Conservation (phyloP, 2,113 vertebrate species). For the Tringa solitaria region DNA sequence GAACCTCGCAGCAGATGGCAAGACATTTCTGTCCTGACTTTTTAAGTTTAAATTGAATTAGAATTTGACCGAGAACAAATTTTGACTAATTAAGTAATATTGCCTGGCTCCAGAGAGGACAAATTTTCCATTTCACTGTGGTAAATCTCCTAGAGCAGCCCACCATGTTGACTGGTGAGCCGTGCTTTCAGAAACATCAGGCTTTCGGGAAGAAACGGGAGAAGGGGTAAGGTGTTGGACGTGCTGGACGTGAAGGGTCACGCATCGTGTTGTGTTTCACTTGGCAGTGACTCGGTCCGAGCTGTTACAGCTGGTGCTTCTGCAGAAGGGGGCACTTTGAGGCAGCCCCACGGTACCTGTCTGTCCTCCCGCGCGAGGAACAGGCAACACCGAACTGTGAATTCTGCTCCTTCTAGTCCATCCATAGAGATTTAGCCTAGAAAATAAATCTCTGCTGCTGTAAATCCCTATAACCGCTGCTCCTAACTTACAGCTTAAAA, state of each 20-base stretch:
- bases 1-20: neutral
- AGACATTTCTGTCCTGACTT: neutral
- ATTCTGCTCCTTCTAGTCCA: neutral
- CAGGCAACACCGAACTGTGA: accelerated
- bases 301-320: neutral
- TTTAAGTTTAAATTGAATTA: neutral
- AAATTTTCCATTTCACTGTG: neutral
- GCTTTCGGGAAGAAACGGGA: neutral
- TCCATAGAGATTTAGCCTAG: too few species aligned
- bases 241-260: neutral
- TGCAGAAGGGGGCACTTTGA: neutral
- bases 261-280: neutral
- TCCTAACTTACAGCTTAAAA: neutral
- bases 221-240: neutral
- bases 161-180: neutral
- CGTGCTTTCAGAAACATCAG: neutral
- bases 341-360: neutral
- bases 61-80: neutral
- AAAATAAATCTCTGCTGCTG: neutral
- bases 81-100: neutral
- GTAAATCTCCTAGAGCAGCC: neutral
- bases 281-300: neutral
- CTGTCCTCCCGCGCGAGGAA: neutral
- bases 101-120: neutral
- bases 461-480: neutral